These are phyloP conservation scores for Xylota segnis DNA, from an alignment of 2,888 invertebrate species.

Conservation along the genomic window DNA sequence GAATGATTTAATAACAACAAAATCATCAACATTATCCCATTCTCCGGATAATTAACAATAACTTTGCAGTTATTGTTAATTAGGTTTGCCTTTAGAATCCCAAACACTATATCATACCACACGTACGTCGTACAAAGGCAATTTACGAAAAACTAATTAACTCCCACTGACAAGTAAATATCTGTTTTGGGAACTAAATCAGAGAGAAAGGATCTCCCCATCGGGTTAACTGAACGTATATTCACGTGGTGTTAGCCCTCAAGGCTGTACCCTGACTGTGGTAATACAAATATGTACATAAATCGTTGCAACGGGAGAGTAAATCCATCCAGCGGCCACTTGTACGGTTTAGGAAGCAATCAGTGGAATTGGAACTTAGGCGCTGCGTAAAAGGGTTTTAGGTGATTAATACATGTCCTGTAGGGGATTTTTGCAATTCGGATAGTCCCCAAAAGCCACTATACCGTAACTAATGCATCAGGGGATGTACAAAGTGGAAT, in stretches of 20 bases:
- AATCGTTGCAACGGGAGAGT: neutral
- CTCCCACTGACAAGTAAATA: conserved; percentile 10
- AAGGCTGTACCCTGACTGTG: neutral
- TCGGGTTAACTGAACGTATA: conserved; percentile 5
- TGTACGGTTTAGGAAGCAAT: neutral
- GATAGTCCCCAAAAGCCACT: neutral
- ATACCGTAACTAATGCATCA: neutral
- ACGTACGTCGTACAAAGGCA: conserved; percentile 5
- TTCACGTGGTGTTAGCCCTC: neutral
- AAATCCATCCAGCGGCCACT: neutral
- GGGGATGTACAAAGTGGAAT: neutral
- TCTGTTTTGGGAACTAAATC: neutral
- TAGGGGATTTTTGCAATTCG: neutral
- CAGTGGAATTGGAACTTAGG: conserved; percentile 1
- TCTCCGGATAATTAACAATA: neutral
- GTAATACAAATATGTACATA: neutral
- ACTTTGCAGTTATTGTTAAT: neutral
- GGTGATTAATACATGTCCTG: conserved; percentile 24
- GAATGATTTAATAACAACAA: neutral
- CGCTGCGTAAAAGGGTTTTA: neutral
- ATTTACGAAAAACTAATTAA: conserved; percentile 42
- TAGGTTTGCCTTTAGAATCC: neutral
- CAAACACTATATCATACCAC: neutral
- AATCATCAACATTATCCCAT: neutral
- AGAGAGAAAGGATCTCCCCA: neutral